Evolutionary conservation across 2,888 invertebrate species (phyloP).

Genomic region (Leptinotarsa tumamoca): DNA sequence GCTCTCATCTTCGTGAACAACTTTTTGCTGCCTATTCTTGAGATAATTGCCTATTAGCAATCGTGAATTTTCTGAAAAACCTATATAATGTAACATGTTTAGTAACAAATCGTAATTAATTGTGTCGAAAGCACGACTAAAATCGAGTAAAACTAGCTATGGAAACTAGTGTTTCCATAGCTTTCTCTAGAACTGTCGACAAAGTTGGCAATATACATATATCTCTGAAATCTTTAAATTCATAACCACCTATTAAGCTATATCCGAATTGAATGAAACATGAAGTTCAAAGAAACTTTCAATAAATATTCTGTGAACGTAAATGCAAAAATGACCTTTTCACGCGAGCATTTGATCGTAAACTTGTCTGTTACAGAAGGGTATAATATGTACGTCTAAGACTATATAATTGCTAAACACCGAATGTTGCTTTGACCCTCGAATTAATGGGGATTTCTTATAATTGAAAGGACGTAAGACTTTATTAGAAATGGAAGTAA

Average conservation of each 20-base stretch:
- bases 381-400: not conserved
- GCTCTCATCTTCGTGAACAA: no score
- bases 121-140: no score
- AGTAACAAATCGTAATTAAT: no score
- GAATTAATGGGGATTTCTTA: constrained; percentile 1
- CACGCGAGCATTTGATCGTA: not conserved
- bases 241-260: not conserved
- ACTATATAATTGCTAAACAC: not conserved
- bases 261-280: not conserved
- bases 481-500: not conserved
- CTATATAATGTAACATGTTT: no score
- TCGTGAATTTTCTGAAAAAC: no score
- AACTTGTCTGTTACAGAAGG: not conserved
- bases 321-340: not conserved
- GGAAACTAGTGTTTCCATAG: no score
- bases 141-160: no score
- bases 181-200: not conserved
- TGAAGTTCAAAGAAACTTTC: not conserved
- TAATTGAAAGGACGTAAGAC: constrained; percentile 3
- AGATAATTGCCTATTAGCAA: no score
- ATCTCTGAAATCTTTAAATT: no score
- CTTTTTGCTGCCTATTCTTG: no score
- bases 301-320: constrained; percentile 7
- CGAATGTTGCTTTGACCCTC: not conserved
- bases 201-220: not conserved